Base-by-base conservation (phyloP, 2,888 invertebrate genomes). In the Ormyrus thymus region DNA sequence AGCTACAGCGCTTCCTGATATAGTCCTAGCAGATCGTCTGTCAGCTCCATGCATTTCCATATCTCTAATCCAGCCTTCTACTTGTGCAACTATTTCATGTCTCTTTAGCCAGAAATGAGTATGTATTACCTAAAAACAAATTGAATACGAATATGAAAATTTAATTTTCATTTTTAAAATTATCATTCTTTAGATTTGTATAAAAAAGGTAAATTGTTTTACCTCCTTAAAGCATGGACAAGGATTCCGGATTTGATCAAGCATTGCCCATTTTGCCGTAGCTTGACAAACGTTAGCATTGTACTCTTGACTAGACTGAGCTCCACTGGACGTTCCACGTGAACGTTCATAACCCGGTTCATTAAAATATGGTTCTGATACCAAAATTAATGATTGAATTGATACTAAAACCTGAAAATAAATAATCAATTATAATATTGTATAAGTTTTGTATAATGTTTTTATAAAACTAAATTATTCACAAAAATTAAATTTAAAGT, bases 201-300 rank as follows among this genome's bases (percentile, higher is more conserved):
- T 29, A 29, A 29, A 29, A 29, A 29, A 29, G 29, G 4, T 29
- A 29, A 29, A 29, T 29, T 2, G 29, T 29, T 29, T 29, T 87
- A 95, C 96, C 91, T 97, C 96, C 90, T 95, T 95, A 90, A 98
- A 98, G 91, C 97, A 97, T 58, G 96, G 95, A 88, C 96, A 96
- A 6, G 98, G 97, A 91, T 95, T 95, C 79, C 95, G 92, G 83
- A 98, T 93, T 90, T 97, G 97, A 91, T 98, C 97, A 82, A 98
- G 92, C 97, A 98, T 98, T 82, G 97, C 98, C 98, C 97, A 98
- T 88, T 97, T 95, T 82, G 97, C 97, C 83, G 97, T 97, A 9
- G 97, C 97, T 91, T 97, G 97, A 90, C 96, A 95, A 87, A 98
- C 97, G 91, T 97, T 98, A 85, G 97, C 95, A 91, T 98, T 98